phyloP scores from a whole-genome alignment of 2,888 invertebrate species.

The Idaea aversata region DNA sequence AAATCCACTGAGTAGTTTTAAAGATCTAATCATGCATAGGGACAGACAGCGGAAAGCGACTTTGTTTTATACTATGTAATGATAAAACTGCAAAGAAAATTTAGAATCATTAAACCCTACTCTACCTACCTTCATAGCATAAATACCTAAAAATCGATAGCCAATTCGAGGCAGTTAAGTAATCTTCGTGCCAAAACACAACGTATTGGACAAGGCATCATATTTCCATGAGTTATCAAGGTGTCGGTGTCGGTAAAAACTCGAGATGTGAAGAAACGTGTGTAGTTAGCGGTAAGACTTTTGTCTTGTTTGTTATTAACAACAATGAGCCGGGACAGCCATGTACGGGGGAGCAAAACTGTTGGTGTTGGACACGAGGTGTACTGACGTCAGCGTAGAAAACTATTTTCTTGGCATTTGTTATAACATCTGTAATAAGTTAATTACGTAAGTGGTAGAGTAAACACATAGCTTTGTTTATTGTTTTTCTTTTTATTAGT shows the following conservation, averaged over 20 bases:
- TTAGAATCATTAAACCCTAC: background rate
- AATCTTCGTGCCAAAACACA: conserved; percentile 31
- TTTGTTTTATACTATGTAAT: no score
- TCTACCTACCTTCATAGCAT: conserved; percentile 22
- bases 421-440: background rate
- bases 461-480: no score
- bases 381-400: no score
- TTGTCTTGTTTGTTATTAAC: conserved; percentile 75
- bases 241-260: conserved; percentile 38
- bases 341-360: conserved; percentile 37
- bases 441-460: background rate
- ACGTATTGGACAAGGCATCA: conserved; percentile 32
- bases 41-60: no score
- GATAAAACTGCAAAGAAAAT: no score
- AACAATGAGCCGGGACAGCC: conserved; percentile 54
- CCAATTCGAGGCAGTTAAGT: conserved; percentile 39
- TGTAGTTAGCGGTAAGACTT: conserved; percentile 64
- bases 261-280: conserved; percentile 46
- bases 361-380: conserved; percentile 17
- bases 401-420: no score
- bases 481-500: background rate
- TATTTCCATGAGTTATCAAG: conserved; percentile 43
- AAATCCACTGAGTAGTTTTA: no score
- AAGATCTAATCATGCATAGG: no score
- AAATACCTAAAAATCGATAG: conserved; percentile 24